Percentiles rank a stretch among this genome's conserved stretches.
Evolutionary conservation across 2,797 vertebrate species (phyloP).

Genomic region (Prionace glauca): DNA sequence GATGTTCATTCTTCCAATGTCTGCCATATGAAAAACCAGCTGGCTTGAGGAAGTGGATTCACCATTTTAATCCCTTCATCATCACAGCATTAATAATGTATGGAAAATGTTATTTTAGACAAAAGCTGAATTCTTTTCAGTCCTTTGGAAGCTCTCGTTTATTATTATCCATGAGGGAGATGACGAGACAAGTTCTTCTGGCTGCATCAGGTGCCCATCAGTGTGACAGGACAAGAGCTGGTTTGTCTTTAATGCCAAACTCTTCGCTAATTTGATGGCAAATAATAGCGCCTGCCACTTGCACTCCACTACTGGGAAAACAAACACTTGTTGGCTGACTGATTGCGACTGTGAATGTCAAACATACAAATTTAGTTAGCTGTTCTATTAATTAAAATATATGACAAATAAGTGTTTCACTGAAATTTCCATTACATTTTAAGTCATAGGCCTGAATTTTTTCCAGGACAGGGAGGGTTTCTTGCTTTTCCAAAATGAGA

Average conservation of each 20-base stretch:
- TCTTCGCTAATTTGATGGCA: conserved; percentile 46
- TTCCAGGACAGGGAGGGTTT: not conserved
- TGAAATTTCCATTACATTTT: not conserved
- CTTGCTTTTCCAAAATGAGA: no score
- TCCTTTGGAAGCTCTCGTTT: conserved; percentile 34
- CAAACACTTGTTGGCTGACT: conserved; percentile 43
- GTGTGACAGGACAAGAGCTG: conserved; percentile 43
- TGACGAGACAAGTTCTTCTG: conserved; percentile 45
- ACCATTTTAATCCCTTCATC: conserved; percentile 43
- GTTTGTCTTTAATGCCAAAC: conserved; percentile 43
- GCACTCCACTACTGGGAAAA: conserved; percentile 44
- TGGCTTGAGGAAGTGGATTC: conserved; percentile 42
- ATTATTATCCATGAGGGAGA: conserved; percentile 43
- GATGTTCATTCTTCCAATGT: conserved; percentile 38
- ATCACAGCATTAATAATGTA: conserved; percentile 46
- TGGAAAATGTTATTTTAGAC: conserved; percentile 46
- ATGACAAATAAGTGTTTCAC: not conserved
- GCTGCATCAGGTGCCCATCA: conserved; percentile 43
- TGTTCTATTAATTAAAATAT: conserved; percentile 41
- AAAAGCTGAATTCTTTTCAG: conserved; percentile 43
- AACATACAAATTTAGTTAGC: conserved; percentile 43
- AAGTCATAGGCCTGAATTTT: not conserved
- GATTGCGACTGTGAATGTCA: conserved; percentile 44
- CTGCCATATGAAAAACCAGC: conserved; percentile 39
- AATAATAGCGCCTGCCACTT: conserved; percentile 45